phyloP scores from a whole-genome alignment of 2,113 vertebrate genomes.

The Acanthochromis polyacanthus region DNA sequence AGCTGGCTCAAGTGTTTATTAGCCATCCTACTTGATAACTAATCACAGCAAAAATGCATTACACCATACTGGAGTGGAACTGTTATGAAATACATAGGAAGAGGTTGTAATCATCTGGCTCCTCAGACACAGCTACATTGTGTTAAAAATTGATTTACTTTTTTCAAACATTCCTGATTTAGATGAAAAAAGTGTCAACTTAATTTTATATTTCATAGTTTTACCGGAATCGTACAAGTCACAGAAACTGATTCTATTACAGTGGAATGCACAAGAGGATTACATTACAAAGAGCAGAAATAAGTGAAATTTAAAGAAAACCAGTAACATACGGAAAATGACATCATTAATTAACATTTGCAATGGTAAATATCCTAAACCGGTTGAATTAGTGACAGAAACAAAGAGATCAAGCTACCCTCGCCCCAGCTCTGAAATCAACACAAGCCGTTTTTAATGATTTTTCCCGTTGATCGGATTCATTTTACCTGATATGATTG shows the following conservation, averaged over 20 bases:
- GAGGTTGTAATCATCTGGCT: constrained; percentile 21
- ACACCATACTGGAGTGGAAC: constrained; percentile 36
- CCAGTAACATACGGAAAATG: neutral
- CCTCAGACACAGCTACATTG: constrained; percentile 15
- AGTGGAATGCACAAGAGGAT: neutral
- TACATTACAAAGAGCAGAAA: constrained; percentile 5
- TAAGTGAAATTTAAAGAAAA: constrained; percentile 19
- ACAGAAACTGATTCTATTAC: constrained; percentile 6
- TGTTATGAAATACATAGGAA: constrained; percentile 44
- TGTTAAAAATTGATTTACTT: constrained; percentile 27
- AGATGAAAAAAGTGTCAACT: constrained; percentile 27
- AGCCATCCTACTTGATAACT: constrained; percentile 45
- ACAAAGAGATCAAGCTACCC: neutral
- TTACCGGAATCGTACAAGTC: constrained; percentile 24
- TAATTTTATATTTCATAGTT: constrained; percentile 24
- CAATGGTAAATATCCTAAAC: neutral
- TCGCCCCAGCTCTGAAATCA: neutral
- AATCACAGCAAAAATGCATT: constrained; percentile 60
- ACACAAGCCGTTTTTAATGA: neutral
- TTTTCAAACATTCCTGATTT: constrained; percentile 28
- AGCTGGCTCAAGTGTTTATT: constrained; percentile 33
- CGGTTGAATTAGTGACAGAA: neutral
- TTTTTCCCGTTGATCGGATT: neutral
- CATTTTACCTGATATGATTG: constrained; percentile 58
- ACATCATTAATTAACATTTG: neutral